A percentile compares a stretch with the other conserved stretches of the same genome.
phyloP scores from a whole-genome alignment of 2,113 vertebrate genomes.

The Heteronetta atricapilla region DNA sequence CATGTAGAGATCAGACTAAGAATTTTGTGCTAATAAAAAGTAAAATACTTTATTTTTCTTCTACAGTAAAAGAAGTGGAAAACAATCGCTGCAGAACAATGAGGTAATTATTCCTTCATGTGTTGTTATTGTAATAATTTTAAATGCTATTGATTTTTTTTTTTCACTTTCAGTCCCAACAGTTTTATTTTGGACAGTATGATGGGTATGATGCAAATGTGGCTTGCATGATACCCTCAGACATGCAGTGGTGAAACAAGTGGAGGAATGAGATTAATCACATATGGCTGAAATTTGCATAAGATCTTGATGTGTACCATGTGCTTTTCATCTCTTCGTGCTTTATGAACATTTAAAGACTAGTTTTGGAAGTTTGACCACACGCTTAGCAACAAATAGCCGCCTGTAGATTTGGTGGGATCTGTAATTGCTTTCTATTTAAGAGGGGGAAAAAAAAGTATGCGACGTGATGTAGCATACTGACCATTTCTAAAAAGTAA shows the following conservation, averaged over 20 bases:
- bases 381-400: neutral
- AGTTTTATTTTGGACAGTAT: neutral
- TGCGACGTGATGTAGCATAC: neutral
- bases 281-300: neutral
- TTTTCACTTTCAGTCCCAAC: neutral
- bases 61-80: constrained; percentile 84
- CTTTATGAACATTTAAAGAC: neutral
- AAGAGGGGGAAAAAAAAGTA: neutral
- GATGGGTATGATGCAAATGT: neutral
- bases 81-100: constrained; percentile 75
- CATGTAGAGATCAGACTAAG: neutral
- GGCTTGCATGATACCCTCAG: neutral
- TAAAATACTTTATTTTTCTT: constrained; percentile 36
- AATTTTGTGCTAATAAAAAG: constrained; percentile 14
- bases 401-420: neutral
- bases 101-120: constrained; percentile 81
- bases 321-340: neutral
- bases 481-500: neutral
- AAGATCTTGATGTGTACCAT: neutral
- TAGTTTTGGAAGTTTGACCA: neutral
- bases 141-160: neutral
- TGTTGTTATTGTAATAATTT: neutral
- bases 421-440: neutral
- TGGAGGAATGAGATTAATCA: neutral
- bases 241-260: neutral